Evolutionary conservation across 2,797 vertebrate genomes (phyloP).

Genomic region (Apogon hyalosoma): DNA sequence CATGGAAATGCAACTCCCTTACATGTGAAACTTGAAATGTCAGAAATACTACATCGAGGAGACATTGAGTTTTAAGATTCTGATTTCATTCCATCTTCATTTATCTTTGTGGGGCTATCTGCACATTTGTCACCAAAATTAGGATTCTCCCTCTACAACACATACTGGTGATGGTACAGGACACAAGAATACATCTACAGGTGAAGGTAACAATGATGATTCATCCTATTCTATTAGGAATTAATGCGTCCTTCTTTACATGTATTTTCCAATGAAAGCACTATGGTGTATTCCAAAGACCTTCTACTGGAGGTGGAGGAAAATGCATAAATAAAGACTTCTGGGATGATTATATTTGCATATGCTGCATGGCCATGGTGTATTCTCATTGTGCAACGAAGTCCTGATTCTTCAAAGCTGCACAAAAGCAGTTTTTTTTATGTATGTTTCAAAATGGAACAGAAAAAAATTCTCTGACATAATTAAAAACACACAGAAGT

Average conservation of each 20-base stretch:
- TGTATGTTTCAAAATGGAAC: constrained; percentile 46
- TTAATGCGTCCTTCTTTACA: constrained; percentile 16
- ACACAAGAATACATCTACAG: too few species aligned
- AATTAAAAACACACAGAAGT: constrained; percentile 21
- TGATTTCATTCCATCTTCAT: too few species aligned
- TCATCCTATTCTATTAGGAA: too few species aligned
- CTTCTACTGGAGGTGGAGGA: constrained; percentile 39
- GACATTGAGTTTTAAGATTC: too few species aligned
- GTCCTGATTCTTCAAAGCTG: constrained; percentile 56
- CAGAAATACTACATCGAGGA: too few species aligned
- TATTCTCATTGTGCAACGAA: constrained; percentile 33
- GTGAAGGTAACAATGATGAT: too few species aligned
- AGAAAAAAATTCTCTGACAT: constrained; percentile 31
- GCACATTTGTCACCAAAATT: too few species aligned
- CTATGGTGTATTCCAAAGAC: constrained; percentile 13
- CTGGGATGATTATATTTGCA: constrained; percentile 48
- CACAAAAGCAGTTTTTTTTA: constrained; percentile 35
- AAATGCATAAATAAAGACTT: constrained; percentile 58
- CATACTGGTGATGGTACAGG: too few species aligned
- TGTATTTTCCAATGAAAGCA: constrained; percentile 23
- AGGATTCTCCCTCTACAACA: too few species aligned
- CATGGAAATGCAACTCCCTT: too few species aligned
- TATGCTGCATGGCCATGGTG: constrained; percentile 45
- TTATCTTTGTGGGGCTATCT: too few species aligned
- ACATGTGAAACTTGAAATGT: too few species aligned